These are phyloP conservation scores for Trachops cirrhosus DNA, from an alignment of 2,797 vertebrate species.

Conservation along the genomic window DNA sequence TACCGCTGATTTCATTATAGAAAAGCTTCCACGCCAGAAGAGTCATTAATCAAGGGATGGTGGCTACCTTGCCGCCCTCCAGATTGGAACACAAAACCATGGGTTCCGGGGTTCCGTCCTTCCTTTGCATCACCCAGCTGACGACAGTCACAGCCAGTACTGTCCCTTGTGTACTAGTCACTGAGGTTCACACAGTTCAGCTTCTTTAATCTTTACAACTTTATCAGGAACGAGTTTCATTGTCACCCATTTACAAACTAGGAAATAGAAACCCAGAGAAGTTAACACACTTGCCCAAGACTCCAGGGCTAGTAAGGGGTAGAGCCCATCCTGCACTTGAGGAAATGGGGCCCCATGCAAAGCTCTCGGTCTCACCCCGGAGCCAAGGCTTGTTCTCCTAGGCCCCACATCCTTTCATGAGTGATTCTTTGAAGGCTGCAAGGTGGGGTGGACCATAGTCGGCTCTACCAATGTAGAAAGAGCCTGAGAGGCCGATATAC, in stretches of 20 bases:
- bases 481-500: no score
- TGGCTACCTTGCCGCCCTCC: background rate
- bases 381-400: rapidly evolving
- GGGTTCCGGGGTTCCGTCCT: background rate
- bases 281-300: background rate
- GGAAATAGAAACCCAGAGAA: background rate
- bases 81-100: rapidly evolving
- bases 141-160: background rate
- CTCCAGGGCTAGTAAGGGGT: background rate
- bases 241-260: background rate
- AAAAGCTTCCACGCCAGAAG: background rate
- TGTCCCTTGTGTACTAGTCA: background rate
- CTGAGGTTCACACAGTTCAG: background rate
- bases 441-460: no score
- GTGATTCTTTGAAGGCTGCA: background rate
- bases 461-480: background rate
- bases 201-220: background rate
- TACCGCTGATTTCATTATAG: conserved; percentile 29
- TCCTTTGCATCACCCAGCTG: background rate
- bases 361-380: background rate
- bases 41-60: conserved; percentile 34
- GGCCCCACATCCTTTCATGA: background rate
- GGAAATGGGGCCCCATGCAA: no score
- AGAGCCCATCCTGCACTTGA: background rate
- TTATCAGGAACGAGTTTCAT: background rate